phyloP scores from a whole-genome alignment of 2,888 invertebrate species.

The Digitonthophagus gazella region DNA sequence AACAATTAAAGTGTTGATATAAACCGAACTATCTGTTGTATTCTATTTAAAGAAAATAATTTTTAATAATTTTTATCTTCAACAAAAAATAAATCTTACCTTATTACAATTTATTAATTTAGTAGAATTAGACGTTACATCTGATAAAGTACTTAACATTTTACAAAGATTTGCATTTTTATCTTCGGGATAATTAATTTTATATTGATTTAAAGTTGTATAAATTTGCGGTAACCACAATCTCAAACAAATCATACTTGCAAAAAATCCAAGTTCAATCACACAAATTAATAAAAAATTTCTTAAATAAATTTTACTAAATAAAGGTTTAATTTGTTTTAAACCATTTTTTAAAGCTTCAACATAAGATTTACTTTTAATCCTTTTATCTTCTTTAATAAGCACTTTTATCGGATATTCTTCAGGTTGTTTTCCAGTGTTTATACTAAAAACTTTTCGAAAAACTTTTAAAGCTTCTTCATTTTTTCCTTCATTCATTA shows the following conservation, averaged over 20 bases:
- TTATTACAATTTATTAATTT: neutral
- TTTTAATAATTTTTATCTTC: too few relatives aligned
- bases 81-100: too few relatives aligned
- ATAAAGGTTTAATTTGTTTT: conserved; percentile 64
- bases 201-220: conserved; percentile 60
- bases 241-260: conserved; percentile 74
- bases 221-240: conserved; percentile 87
- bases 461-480: conserved; percentile 66
- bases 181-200: conserved; percentile 37
- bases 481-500: conserved; percentile 67
- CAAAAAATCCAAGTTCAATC: conserved; percentile 64
- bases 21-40: conserved; percentile 50
- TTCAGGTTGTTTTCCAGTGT: conserved; percentile 61
- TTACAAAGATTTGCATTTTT: conserved; percentile 50
- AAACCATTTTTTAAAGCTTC: conserved; percentile 60
- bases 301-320: conserved; percentile 61
- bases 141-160: too few relatives aligned
- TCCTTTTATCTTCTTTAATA: conserved; percentile 38
- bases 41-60: conserved; percentile 34
- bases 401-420: conserved; percentile 57
- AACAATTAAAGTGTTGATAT: conserved; percentile 67
- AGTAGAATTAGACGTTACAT: conserved; percentile 48
- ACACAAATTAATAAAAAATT: conserved; percentile 63
- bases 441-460: conserved; percentile 62
- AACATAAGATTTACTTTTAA: conserved; percentile 40